Conservation (phyloP, 35 echinoderm and acorn worm species). For the Strongylocentrotus purpuratus region DNA sequence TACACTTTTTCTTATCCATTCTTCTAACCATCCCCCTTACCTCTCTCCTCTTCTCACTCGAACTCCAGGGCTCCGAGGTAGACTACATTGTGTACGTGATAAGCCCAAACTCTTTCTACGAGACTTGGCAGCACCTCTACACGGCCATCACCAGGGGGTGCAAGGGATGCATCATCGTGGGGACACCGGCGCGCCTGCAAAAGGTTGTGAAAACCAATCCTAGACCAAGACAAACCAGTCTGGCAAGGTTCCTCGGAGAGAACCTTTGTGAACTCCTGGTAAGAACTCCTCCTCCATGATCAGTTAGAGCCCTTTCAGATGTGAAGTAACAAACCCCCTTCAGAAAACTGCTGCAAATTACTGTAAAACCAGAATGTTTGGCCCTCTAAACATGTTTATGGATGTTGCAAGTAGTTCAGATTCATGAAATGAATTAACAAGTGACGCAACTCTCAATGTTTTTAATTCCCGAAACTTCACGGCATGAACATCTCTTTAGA, state of each 20-base stretch:
- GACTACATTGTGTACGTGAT: conserved; percentile 27
- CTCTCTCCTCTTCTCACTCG: background rate
- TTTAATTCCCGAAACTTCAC: too few species aligned
- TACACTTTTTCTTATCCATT: too few species aligned
- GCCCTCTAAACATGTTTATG: too few species aligned
- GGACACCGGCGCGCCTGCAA: background rate
- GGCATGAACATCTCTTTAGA: too few species aligned
- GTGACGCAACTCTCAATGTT: too few species aligned
- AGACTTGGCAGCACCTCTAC: conserved; percentile 35
- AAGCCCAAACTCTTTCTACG: background rate
- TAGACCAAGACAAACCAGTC: background rate
- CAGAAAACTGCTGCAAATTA: too few species aligned
- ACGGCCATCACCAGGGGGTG: conserved; percentile 28
- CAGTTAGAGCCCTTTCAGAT: too few species aligned
- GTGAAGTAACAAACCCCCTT: too few species aligned
- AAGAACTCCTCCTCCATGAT: background rate
- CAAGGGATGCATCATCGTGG: conserved; percentile 37
- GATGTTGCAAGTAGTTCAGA: too few species aligned
- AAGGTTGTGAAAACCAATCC: background rate
- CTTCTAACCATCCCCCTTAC: too few species aligned
- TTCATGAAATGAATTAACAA: too few species aligned
- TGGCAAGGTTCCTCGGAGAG: conserved; percentile 1
- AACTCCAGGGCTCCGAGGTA: conserved; percentile 1
- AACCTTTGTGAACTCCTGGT: background rate
- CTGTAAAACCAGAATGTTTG: too few species aligned